A percentile compares a stretch with the other conserved stretches of the same genome.
phyloP scores from a whole-genome alignment of 2,888 invertebrate species.

The Mantis religiosa region DNA sequence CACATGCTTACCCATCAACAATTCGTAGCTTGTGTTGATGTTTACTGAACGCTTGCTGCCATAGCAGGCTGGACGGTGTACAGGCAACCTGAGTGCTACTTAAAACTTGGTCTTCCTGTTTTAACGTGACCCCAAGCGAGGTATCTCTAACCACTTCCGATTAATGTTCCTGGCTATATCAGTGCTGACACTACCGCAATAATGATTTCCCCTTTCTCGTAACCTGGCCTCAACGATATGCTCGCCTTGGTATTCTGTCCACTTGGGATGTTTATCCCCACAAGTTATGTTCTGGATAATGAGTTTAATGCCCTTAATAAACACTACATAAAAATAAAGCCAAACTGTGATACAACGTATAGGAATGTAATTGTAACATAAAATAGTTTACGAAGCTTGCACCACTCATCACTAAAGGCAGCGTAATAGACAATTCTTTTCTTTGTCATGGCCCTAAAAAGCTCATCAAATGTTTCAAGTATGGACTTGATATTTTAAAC shows the following conservation, averaged over 20 bases:
- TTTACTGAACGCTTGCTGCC: neutral
- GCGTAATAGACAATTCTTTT: no score
- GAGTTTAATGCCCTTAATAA: no score
- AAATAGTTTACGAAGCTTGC: no score
- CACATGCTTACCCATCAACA: neutral
- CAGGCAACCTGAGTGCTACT: neutral
- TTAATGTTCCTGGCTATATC: neutral
- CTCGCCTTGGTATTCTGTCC: neutral
- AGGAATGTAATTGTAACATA: no score
- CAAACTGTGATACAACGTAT: no score
- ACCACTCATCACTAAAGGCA: no score
- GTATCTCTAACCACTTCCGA: neutral
- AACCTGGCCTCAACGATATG: neutral
- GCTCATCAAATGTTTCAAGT: no score
- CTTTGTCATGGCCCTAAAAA: no score
- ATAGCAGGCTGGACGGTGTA: neutral
- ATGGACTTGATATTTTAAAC: no score
- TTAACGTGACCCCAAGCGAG: neutral
- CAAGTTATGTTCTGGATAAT: neutral
- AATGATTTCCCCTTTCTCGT: neutral
- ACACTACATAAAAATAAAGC: no score
- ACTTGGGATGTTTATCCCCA: neutral
- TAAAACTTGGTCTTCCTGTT: neutral
- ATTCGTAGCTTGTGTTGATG: neutral
- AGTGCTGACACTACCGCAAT: neutral